Evolutionary conservation across 2,888 invertebrate species (phyloP).

Genomic region (Cataglyphis altisquamis): DNA sequence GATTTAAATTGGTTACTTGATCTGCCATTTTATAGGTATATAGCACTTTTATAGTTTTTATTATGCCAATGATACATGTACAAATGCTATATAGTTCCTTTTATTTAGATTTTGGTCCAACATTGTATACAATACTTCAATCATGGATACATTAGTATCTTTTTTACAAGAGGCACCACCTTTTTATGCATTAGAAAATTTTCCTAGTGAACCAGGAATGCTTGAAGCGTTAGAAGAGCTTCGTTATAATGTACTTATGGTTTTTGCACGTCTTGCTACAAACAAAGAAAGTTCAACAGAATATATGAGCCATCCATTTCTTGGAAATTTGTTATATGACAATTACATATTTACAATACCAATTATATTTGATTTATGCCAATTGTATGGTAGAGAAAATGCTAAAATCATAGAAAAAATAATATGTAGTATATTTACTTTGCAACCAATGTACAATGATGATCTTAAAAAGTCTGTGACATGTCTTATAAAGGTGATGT

Average conservation of each 20-base stretch:
- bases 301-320: slow-evolving; percentile 90
- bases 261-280: slow-evolving; percentile 92
- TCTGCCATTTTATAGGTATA: slow-evolving; percentile 90
- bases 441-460: slow-evolving; percentile 87
- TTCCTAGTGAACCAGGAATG: slow-evolving; percentile 86
- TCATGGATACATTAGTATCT: slow-evolving; percentile 90
- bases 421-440: slow-evolving; percentile 89
- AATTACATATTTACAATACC: slow-evolving; percentile 94
- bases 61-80: slow-evolving; percentile 36
- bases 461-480: slow-evolving; percentile 70
- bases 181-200: slow-evolving; percentile 87
- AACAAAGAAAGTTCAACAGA: slow-evolving; percentile 88
- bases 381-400: slow-evolving; percentile 91
- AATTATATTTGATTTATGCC: slow-evolving; percentile 92
- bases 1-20: slow-evolving; percentile 91
- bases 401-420: slow-evolving; percentile 88
- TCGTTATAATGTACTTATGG: slow-evolving; percentile 88
- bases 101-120: slow-evolving; percentile 91
- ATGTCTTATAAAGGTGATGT: slow-evolving; percentile 71
- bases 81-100: not conserved
- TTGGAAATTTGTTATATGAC: slow-evolving; percentile 91
- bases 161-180: slow-evolving; percentile 92
- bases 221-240: slow-evolving; percentile 88
- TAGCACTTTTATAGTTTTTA: not conserved
- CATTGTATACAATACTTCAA: slow-evolving; percentile 89